phyloP scores from a whole-genome alignment of 2,113 vertebrate genomes.

The Campylomormyrus tamandua region DNA sequence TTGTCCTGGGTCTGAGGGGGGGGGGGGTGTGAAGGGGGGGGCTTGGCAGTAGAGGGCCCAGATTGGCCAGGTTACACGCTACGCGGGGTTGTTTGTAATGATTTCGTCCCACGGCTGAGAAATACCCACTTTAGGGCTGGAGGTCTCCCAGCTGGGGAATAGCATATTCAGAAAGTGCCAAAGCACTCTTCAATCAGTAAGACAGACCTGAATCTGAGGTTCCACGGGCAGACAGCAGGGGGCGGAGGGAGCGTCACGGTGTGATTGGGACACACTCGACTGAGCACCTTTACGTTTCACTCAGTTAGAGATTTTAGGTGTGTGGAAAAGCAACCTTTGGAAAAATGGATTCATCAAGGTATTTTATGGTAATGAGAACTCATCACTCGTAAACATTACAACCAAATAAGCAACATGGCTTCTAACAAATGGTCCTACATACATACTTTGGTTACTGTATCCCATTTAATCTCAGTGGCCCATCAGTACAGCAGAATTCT shows the following conservation, averaged over 20 bases:
- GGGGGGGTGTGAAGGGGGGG: no score
- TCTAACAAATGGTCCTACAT: not conserved
- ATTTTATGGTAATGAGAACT: not conserved
- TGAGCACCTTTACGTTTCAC: not conserved
- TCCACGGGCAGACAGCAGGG: not conserved
- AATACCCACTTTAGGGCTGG: not conserved
- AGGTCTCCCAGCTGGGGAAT: not conserved
- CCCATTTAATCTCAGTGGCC: not conserved
- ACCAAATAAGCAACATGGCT: not conserved
- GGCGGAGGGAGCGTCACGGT: not conserved
- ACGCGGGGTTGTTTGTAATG: not conserved
- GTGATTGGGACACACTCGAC: not conserved
- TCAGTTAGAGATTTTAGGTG: not conserved
- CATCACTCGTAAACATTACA: not conserved
- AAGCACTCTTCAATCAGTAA: not conserved
- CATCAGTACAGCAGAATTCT: not conserved
- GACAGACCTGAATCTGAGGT: not conserved
- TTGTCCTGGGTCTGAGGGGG: not conserved
- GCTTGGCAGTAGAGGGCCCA: not conserved
- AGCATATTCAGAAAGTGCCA: not conserved
- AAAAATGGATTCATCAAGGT: not conserved
- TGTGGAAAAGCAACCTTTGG: not conserved
- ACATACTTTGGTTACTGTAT: not conserved
- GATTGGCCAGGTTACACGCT: not conserved
- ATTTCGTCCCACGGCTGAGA: not conserved